Base-by-base conservation (phyloP, 2,113 vertebrate genomes). In the Ciconia boyciana region DNA sequence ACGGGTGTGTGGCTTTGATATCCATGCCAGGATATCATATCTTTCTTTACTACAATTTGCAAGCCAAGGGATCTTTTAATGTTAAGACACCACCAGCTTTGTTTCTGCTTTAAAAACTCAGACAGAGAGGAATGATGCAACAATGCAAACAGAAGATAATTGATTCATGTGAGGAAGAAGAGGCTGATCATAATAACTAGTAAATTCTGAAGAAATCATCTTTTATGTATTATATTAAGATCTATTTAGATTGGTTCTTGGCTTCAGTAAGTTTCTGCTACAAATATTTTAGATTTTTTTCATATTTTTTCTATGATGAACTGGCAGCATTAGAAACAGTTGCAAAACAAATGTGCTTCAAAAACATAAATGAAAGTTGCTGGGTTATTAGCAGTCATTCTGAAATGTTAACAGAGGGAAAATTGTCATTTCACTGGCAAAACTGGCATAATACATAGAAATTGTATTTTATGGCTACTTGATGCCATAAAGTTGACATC, bases 261-360 rank as follows among this genome's bases (percentile, higher is more conserved):
- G 76, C 68, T 80, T 93, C 81, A 77, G 51, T 51, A 87, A 81
- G 25, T 75, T 93, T 82, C 6, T 41, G 70, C 91, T 93, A 91
- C 41, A 90, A 93, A 97, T 65, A 94, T 81, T 96, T 97, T 68
- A 87, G 64, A 66, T 61, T 74, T 78, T 87, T 94, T 90, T 46
- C 54, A 41, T 96, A 29, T 48, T 75, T 89, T 91, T 91, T 83
- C 69, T 89, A 17, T 49, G 58, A 96, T 13, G 26, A 93, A 61
- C 39, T 83, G 84, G 62, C 58, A 90, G 43, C 79, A 77, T 52
- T 83, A 87, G 85, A 96, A 94, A 92, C 60, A 93, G 74, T 96
- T 84, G 86, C n/a, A 82, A 96, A 97, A 92, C 68, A 96, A 97
- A 93, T 94, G 86, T 92, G 66, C 72, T 97, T 95, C 70, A 88